A percentile compares a stretch with the other conserved stretches of the same genome.
Evolutionary conservation across 2,888 invertebrate species (phyloP).

Genomic region (Cantharis flavilabris): DNA sequence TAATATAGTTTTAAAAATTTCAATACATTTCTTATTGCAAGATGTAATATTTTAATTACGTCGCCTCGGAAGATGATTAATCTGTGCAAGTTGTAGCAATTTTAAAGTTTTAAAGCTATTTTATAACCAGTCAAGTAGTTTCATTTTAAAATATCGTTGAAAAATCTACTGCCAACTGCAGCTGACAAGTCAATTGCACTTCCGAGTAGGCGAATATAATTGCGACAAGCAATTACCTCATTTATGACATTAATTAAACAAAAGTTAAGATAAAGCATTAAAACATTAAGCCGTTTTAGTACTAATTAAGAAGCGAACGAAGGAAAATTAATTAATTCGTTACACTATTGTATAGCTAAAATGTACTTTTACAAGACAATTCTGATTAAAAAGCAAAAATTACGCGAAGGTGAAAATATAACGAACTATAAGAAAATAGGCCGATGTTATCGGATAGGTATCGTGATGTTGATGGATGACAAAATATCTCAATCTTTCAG

Average conservation of each 20-base stretch:
- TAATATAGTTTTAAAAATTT: neutral
- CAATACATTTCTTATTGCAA: neutral
- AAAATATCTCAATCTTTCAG: slow-evolving; percentile 16
- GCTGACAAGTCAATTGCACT: slow-evolving; percentile 5
- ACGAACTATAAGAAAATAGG: slow-evolving; percentile 1
- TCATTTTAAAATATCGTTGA: neutral
- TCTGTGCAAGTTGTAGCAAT: neutral
- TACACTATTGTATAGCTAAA: neutral
- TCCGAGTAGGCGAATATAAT: slow-evolving; percentile 8
- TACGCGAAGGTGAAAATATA: neutral
- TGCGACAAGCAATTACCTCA: slow-evolving; percentile 11
- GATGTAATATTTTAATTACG: neutral
- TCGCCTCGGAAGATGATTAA: neutral
- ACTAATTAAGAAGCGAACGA: slow-evolving; percentile 1
- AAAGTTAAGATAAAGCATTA: slow-evolving; percentile 1
- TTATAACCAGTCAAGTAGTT: neutral
- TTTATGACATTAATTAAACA: slow-evolving; percentile 9
- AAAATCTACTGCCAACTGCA: slow-evolving; percentile 8
- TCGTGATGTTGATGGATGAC: slow-evolving; percentile 14
- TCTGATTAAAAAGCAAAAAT: neutral
- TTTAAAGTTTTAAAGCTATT: neutral
- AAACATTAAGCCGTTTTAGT: slow-evolving; percentile 2
- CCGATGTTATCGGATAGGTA: slow-evolving; percentile 6
- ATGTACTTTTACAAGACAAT: neutral
- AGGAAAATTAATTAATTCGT: neutral